Evolutionary conservation across 2,797 vertebrate species (phyloP), one percentile per base, ranked within the genome.

Genomic region (Lepidocolaptes lacrymiger): DNA sequence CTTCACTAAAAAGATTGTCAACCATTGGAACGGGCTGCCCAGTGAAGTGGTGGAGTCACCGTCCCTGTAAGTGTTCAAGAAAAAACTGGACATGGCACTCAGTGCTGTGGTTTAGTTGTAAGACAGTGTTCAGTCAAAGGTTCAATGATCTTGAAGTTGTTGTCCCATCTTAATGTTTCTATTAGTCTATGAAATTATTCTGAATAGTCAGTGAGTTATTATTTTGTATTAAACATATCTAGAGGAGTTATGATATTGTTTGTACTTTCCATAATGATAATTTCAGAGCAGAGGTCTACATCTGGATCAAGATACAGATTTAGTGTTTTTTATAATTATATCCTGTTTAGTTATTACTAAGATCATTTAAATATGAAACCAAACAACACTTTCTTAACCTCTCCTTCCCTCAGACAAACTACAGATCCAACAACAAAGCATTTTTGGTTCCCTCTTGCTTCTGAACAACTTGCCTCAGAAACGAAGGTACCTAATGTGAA

Each of bases 41-140:
- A 34, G 30, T 12, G 7, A 66, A 36, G 15, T 23, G 15, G 10
- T 27, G 30, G 19, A 32, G 14, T 20, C 28, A 59, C 28, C 28
- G 39, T 20, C 44, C 17, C 44, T 17, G 10, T 43, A 39, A 56
- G 10, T 36, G 27, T 28, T 72, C 26, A 66, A 21, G 24, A 59
- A 72, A 66, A 44, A 4, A 46, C 9, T 19, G n/a, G 21, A 41
- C 26, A 17, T 14, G 26, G 26, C 7, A 24, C 2, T 18, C 48
- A 28, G 16, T 66, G 9, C 39, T 52, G 48, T 54, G 34, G 15
- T 66, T 59, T 78, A 32, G 5, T 21, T 48, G 30, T 54, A 59
- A 32, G 34, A 6, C 0, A 0, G 6, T 32, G 15, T 27, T 78
- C 59, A 52, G 21, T 46, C 0, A 0, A 72, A 48, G 15, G 34